Evolutionary conservation across 1,140 invertebrate species (phyloP).

Genomic region (Ladona fulva): DNA sequence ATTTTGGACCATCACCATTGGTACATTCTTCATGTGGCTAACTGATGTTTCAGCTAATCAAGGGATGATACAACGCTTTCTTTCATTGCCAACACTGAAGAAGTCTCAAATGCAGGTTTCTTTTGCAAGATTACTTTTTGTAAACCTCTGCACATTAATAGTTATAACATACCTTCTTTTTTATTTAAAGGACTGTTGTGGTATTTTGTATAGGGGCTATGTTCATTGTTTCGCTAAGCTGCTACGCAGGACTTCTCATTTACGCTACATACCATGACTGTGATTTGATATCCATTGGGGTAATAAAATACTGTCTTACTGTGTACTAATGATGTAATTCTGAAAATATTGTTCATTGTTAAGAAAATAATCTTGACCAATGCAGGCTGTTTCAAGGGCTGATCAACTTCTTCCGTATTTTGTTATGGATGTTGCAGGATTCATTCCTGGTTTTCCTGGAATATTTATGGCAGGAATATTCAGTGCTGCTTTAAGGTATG

Average conservation of each 20-base stretch:
- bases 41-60: conserved; percentile 48
- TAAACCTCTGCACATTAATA: too few relatives aligned
- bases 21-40: conserved; percentile 48
- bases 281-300: conserved; percentile 69
- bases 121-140: too few relatives aligned
- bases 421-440: conserved; percentile 53
- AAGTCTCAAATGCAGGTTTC: conserved; percentile 19
- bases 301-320: conserved; percentile 27
- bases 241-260: conserved; percentile 70
- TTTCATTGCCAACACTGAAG: conserved; percentile 39
- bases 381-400: too few relatives aligned
- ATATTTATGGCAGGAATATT: conserved; percentile 70
- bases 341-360: conserved; percentile 6
- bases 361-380: too few relatives aligned
- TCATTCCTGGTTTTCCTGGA: conserved; percentile 61
- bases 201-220: not conserved
- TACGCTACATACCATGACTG: conserved; percentile 76
- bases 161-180: too few relatives aligned
- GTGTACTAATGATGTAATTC: not conserved
- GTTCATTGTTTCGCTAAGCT: conserved; percentile 28
- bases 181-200: not conserved
- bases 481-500: conserved; percentile 56
- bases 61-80: conserved; percentile 46
- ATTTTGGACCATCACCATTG: conserved; percentile 44
- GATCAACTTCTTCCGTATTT: conserved; percentile 64